phyloP scores from a whole-genome alignment of 2,888 invertebrate species.

The Ormyrus pomaceus region DNA sequence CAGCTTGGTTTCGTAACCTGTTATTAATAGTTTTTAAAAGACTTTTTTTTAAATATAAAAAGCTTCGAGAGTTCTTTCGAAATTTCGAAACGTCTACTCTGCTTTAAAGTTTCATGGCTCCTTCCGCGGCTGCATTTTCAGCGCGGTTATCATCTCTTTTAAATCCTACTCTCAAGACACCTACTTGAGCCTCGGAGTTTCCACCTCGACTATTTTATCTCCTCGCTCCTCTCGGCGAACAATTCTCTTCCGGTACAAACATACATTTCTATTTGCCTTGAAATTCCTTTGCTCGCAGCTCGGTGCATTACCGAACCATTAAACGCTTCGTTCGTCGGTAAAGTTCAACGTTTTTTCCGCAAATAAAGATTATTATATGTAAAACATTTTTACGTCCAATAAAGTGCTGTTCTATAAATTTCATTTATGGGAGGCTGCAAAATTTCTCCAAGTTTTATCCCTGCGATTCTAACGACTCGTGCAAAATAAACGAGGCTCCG shows the following conservation, averaged over 20 bases:
- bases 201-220: slow-evolving; percentile 24
- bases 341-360: background rate
- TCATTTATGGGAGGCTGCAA: too few species aligned
- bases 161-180: slow-evolving; percentile 8
- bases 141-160: slow-evolving; percentile 32
- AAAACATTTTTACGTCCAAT: too few species aligned
- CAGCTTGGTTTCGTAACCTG: too few species aligned
- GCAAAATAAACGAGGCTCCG: background rate
- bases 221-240: background rate
- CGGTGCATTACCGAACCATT: slow-evolving; percentile 24
- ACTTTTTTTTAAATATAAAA: too few species aligned
- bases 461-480: background rate
- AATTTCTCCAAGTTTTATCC: background rate
- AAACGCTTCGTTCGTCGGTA: background rate
- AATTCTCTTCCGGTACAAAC: slow-evolving; percentile 29
- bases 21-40: too few species aligned
- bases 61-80: too few species aligned
- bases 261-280: slow-evolving; percentile 39
- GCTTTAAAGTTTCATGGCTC: background rate
- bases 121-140: background rate
- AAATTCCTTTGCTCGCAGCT: background rate
- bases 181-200: background rate
- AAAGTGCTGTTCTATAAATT: background rate
- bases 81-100: background rate
- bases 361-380: background rate